These are phyloP conservation scores for Capreolus pygargus DNA, from an alignment of 2,113 vertebrate genomes.

Conservation along the genomic window DNA sequence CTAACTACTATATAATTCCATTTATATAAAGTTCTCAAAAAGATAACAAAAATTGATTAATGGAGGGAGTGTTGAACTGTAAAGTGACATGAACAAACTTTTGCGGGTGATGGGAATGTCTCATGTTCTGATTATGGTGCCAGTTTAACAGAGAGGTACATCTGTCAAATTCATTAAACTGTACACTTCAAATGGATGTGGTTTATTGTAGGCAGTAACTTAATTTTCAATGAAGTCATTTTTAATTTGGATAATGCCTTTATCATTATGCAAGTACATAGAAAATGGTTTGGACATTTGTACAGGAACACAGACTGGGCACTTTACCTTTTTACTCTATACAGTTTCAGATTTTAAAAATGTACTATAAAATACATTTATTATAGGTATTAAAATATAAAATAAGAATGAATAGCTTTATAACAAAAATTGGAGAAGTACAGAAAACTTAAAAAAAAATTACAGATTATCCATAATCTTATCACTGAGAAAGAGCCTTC, in stretches of 20 bases:
- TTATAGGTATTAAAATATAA: not conserved
- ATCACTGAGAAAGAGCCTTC: constrained; percentile 35
- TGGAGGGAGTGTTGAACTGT: not conserved
- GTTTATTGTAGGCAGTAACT: not conserved
- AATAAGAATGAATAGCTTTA: not conserved
- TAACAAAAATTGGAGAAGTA: not conserved
- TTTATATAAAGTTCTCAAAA: not conserved
- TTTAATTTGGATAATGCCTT: not conserved
- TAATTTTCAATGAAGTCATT: not conserved
- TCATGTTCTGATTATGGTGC: not conserved
- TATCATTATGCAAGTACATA: not conserved
- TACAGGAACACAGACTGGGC: not conserved
- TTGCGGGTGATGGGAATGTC: not conserved
- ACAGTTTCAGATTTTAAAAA: not conserved
- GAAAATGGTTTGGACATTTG: not conserved
- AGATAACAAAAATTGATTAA: not conserved
- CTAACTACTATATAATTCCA: not conserved
- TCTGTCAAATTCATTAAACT: not conserved
- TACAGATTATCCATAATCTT: constrained; percentile 21
- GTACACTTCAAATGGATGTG: not conserved
- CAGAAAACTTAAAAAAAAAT: not conserved
- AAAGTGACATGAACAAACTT: not conserved
- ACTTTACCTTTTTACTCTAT: not conserved
- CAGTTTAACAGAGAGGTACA: not conserved
- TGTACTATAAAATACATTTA: not conserved